Conservation (phyloP, 2,888 invertebrate genomes). For the Hesperia comma region DNA sequence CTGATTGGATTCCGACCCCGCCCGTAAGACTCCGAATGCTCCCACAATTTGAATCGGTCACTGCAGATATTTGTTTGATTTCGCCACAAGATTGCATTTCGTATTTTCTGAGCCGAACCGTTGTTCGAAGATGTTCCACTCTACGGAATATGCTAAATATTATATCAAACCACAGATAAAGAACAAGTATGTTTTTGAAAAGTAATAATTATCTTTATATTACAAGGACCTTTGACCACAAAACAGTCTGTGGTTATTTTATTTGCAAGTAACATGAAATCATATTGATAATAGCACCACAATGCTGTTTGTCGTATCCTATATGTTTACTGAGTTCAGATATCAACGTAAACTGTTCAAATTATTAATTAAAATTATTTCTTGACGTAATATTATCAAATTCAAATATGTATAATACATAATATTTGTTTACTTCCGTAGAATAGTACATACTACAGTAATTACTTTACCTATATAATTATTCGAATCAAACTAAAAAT, state of each 20-base stretch:
- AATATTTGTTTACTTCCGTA: too few relatives aligned
- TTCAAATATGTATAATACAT: too few relatives aligned
- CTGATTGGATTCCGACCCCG: conserved; percentile 80
- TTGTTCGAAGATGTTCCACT: neutral
- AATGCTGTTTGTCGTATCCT: neutral
- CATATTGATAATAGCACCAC: conserved; percentile 8
- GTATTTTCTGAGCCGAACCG: conserved; percentile 62
- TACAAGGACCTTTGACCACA: conserved; percentile 7
- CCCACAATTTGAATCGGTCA: conserved; percentile 75
- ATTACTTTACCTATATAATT: too few relatives aligned
- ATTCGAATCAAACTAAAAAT: too few relatives aligned
- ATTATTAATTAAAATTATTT: too few relatives aligned
- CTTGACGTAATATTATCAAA: too few relatives aligned
- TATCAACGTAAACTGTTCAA: too few relatives aligned
- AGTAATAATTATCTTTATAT: conserved; percentile 6
- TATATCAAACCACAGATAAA: neutral
- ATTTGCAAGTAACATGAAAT: conserved; percentile 5
- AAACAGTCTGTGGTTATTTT: conserved; percentile 10
- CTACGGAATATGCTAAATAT: conserved; percentile 5
- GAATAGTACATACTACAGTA: too few relatives aligned
- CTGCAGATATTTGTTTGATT: conserved; percentile 78
- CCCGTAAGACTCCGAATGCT: conserved; percentile 60
- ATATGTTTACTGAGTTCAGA: too few relatives aligned
- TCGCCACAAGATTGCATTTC: conserved; percentile 76
- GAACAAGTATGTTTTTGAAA: neutral